Evolutionary conservation across 1,140 invertebrate species (phyloP).

Genomic region (Solenopsis fugax): DNA sequence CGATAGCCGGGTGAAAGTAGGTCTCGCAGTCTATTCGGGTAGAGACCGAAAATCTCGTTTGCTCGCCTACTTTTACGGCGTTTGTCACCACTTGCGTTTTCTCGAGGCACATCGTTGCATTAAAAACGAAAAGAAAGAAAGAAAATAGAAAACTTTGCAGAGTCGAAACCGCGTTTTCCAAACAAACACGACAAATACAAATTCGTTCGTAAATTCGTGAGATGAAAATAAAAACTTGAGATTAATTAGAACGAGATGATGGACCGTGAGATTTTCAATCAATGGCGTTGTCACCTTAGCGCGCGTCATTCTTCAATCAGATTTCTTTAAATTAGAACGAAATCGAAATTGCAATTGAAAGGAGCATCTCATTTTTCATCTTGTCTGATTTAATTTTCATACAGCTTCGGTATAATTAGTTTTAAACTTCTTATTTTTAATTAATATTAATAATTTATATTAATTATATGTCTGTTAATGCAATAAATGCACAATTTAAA

Average conservation of each 20-base stretch:
- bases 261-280: neutral
- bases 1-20: conserved; percentile 22
- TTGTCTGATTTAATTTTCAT: no score
- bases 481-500: neutral
- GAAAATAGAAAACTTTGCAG: neutral
- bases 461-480: neutral
- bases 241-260: neutral
- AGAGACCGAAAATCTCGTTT: conserved; percentile 27
- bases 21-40: conserved; percentile 3
- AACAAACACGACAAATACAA: neutral
- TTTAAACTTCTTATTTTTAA: neutral
- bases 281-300: no score
- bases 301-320: no score
- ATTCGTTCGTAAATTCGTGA: neutral
- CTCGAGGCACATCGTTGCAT: neutral
- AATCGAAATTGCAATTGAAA: neutral
- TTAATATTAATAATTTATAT: neutral
- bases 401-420: neutral
- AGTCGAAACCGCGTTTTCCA: neutral
- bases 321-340: neutral
- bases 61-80: conserved; percentile 16
- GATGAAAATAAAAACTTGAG: neutral
- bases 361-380: neutral
- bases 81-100: conserved; percentile 22
- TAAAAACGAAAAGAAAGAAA: neutral